These are phyloP conservation scores for Budorcas taxicolor DNA, from an alignment of 2,113 vertebrate species.

Conservation along the genomic window DNA sequence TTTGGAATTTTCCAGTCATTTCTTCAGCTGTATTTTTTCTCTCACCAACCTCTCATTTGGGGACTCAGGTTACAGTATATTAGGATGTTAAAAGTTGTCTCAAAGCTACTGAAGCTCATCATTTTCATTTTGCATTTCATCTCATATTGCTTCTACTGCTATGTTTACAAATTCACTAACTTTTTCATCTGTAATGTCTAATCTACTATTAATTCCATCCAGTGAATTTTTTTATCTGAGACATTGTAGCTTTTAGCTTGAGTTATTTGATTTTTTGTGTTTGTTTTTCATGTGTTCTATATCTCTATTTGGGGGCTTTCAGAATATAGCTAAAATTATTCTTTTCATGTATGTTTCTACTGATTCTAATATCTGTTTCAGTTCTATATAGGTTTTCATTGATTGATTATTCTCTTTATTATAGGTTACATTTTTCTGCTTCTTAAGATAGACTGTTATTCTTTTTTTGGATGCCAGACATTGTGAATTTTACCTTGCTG, in stretches of 20 bases:
- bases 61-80: background rate
- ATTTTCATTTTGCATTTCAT: background rate
- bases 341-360: background rate
- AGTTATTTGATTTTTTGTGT: background rate
- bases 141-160: background rate
- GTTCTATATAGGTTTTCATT: background rate
- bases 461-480: slow-evolving; percentile 27
- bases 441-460: background rate
- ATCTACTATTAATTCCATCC: background rate
- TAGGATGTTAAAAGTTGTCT: background rate
- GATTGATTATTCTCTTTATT: slow-evolving; percentile 10
- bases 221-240: background rate
- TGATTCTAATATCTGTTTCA: background rate
- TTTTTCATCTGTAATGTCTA: background rate
- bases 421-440: slow-evolving; percentile 24
- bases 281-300: background rate
- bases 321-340: background rate
- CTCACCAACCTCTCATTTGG: background rate
- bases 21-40: background rate
- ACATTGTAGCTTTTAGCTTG: background rate
- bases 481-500: slow-evolving; percentile 24
- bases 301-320: background rate
- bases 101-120: background rate
- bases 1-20: slow-evolving; percentile 3
- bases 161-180: background rate